Conservation (phyloP, 2,113 vertebrate species). For the Pterocles gutturalis region DNA sequence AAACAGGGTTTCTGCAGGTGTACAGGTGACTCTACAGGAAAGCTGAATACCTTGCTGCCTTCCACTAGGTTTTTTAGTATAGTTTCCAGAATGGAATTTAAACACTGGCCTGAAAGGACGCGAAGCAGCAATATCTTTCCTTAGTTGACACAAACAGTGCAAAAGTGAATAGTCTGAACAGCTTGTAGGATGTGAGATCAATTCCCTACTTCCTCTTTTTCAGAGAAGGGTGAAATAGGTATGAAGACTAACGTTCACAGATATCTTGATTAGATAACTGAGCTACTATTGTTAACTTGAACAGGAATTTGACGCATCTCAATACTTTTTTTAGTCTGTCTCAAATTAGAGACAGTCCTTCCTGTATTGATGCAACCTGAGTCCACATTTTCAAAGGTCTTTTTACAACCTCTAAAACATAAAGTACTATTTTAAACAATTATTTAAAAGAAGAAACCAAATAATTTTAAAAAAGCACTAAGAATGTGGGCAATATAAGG, state of each 20-base stretch:
- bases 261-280: not conserved
- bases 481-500: not conserved
- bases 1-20: not conserved
- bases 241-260: not conserved
- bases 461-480: not conserved
- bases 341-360: not conserved
- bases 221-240: not conserved
- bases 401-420: not conserved
- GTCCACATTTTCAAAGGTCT: not conserved
- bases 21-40: not conserved
- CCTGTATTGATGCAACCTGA: not conserved
- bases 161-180: not conserved
- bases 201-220: not conserved
- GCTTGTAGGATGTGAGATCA: not conserved
- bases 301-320: not conserved
- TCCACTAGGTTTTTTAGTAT: not conserved
- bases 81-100: not conserved
- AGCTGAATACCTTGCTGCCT: not conserved
- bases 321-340: not conserved
- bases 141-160: not conserved
- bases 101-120: not conserved
- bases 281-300: not conserved
- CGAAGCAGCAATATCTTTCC: not conserved
- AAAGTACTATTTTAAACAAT: not conserved
- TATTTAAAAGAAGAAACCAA: not conserved